phyloP scores from a whole-genome alignment of 2,888 invertebrate species.

The Gastrophysa polygoni region DNA sequence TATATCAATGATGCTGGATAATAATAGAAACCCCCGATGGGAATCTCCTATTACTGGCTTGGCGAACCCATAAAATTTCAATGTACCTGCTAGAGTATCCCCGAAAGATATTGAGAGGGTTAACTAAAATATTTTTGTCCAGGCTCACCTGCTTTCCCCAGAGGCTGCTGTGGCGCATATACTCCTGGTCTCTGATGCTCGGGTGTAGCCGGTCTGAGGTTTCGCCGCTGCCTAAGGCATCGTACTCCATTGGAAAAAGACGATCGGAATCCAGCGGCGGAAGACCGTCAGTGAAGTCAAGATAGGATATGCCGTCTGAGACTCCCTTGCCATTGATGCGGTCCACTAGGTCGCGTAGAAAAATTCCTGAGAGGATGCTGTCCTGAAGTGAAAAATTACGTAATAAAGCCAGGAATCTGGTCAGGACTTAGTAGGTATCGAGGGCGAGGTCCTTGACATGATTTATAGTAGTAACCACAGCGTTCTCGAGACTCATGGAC shows the following conservation, averaged over 20 bases:
- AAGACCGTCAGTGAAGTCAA: slow-evolving; percentile 66
- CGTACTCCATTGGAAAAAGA: slow-evolving; percentile 69
- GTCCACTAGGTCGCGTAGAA: slow-evolving; percentile 78
- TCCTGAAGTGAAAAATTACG: slow-evolving; percentile 43
- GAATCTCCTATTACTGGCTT: too few relatives aligned
- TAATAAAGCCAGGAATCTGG: too few relatives aligned
- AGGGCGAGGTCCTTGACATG: too few relatives aligned
- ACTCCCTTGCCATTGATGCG: slow-evolving; percentile 76
- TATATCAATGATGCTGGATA: too few relatives aligned
- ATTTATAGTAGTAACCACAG: too few relatives aligned
- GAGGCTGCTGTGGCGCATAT: slow-evolving; percentile 77
- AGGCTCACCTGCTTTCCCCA: slow-evolving; percentile 65
- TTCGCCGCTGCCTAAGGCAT: slow-evolving; percentile 63
- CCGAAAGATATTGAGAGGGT: too few relatives aligned
- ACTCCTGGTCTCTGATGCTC: slow-evolving; percentile 86
- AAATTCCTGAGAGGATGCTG: slow-evolving; percentile 68
- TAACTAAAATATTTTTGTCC: too few relatives aligned
- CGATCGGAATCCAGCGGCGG: slow-evolving; percentile 48
- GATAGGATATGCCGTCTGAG: slow-evolving; percentile 61
- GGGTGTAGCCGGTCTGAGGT: slow-evolving; percentile 64
- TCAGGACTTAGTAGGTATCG: too few relatives aligned
- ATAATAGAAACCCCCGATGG: too few relatives aligned
- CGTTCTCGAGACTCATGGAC: too few relatives aligned
- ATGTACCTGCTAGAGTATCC: too few relatives aligned
- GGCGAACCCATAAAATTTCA: too few relatives aligned